Conservation (phyloP, 2,113 vertebrate genomes). For the Mustela lutreola region DNA sequence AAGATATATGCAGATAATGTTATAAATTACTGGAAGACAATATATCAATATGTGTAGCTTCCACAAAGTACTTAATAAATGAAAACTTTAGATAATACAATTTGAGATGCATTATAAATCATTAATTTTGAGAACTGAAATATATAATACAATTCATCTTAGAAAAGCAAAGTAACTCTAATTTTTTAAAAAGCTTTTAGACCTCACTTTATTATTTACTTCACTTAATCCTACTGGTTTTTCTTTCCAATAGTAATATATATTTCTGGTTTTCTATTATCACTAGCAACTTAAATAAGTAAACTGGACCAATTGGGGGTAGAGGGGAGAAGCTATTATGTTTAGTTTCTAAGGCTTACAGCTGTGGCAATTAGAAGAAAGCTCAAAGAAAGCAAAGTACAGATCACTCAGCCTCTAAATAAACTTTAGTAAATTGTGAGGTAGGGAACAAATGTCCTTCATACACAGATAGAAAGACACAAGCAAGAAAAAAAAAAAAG, state of each 20-base stretch:
- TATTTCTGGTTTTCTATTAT: conserved; percentile 60
- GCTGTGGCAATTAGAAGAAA: conserved; percentile 4
- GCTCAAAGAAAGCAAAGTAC: background rate
- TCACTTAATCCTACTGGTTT: conserved; percentile 60
- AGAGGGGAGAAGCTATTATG: background rate
- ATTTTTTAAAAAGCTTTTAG: conserved; percentile 74
- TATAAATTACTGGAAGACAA: conserved; percentile 61
- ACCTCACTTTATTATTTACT: conserved; percentile 68
- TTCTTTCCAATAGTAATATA: conserved; percentile 41
- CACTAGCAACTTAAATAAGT: conserved; percentile 57
- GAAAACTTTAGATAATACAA: conserved; percentile 69
- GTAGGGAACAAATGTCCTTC: background rate
- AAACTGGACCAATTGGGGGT: background rate
- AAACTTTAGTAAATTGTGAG: background rate
- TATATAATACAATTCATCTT: conserved; percentile 46
- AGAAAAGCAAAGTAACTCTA: conserved; percentile 71
- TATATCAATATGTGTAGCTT: conserved; percentile 62
- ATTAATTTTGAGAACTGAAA: conserved; percentile 71
- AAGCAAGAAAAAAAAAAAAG: background rate
- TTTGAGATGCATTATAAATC: conserved; percentile 72
- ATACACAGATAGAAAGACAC: background rate
- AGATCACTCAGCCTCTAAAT: background rate
- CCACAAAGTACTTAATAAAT: conserved; percentile 67
- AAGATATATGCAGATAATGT: conserved; percentile 72
- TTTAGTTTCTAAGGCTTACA: background rate